Base-by-base conservation (phyloP, 2,797 vertebrate species). In the Premnoplex brunnescens region DNA sequence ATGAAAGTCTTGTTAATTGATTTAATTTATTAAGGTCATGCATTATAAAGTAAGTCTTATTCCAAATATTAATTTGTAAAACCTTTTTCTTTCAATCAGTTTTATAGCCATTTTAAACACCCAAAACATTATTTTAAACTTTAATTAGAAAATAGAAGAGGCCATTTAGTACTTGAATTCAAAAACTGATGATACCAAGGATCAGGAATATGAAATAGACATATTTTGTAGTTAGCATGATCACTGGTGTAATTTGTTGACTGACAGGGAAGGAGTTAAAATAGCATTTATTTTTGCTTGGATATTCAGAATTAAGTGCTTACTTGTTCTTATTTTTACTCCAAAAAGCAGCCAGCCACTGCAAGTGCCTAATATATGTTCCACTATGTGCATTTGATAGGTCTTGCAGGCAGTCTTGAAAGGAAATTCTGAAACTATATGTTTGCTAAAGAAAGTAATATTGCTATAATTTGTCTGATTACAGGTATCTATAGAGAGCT, bases 401-500 rank as follows among this genome's bases (percentile, higher is more conserved):
- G 18, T 37, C n/a, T 52, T 86, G n/a, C 19, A 67, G 34, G 12
- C 21, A 41, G 18, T 86, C 41, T 79, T 91, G 66, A 86, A 72
- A 91, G 82, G 68, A 76, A 92, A 85, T 88, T 83, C 34, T 85
- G 72, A 95, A 95, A 81, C 69, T 2, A 2, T 20, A 22, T 81
- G 26, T 68, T 94, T 88, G 18, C 34, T 85, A 55, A 80, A 90
- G 48, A 60, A 94, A 95, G 78, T 97, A 97, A 96, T 93, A 67
- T 27, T 79, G 37, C 77, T 95, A 6, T 88, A 88, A 87, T 97
- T 95, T 97, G 76, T 97, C 95, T 97, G 58, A 91, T 98, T 98
- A 52, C 97, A 98, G 98, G 98, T 96, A 98, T 98, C 96, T 98
- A 98, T 94, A 98, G 98, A 97, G 99, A 99, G 93, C 98, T 99